These are phyloP conservation scores for Diachasma alloeum DNA, from an alignment of 1,140 invertebrate species.

Conservation along the genomic window DNA sequence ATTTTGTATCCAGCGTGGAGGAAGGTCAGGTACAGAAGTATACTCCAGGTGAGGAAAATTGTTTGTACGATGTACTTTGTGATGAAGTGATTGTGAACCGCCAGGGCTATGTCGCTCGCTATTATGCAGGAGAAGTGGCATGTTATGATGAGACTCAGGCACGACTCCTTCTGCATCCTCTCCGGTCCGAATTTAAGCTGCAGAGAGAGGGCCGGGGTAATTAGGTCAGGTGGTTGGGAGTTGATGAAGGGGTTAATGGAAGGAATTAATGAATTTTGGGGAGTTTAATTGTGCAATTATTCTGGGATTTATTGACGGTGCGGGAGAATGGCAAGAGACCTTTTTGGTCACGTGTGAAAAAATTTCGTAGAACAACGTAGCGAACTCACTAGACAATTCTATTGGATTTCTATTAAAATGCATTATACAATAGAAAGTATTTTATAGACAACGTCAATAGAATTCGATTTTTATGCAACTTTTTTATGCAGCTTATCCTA, in stretches of 20 bases:
- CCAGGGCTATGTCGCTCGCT: constrained; percentile 64
- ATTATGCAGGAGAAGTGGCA: constrained; percentile 68
- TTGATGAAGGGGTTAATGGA: background rate
- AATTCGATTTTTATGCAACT: no score
- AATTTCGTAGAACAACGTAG: no score
- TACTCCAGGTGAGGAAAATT: constrained; percentile 69
- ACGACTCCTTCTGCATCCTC: constrained; percentile 66
- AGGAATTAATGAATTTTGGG: background rate
- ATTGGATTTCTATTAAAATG: no score
- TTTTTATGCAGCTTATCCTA: no score
- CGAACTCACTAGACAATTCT: no score
- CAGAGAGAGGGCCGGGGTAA: constrained; percentile 17
- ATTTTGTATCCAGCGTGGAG: constrained; percentile 67
- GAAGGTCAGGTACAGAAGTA: constrained; percentile 67
- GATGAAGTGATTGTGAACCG: constrained; percentile 66
- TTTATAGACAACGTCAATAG: no score
- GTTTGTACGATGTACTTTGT: constrained; percentile 67
- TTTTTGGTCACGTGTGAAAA: no score
- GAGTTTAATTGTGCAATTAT: no score
- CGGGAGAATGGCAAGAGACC: no score
- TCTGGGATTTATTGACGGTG: no score
- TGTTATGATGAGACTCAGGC: constrained; percentile 68
- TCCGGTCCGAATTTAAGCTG: constrained; percentile 67
- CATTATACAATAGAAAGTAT: no score
- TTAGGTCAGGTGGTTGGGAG: background rate